These are phyloP conservation scores for Arbacia lixula DNA, from an alignment of 53 echinoderm and acorn worm genomes.

Conservation along the genomic window DNA sequence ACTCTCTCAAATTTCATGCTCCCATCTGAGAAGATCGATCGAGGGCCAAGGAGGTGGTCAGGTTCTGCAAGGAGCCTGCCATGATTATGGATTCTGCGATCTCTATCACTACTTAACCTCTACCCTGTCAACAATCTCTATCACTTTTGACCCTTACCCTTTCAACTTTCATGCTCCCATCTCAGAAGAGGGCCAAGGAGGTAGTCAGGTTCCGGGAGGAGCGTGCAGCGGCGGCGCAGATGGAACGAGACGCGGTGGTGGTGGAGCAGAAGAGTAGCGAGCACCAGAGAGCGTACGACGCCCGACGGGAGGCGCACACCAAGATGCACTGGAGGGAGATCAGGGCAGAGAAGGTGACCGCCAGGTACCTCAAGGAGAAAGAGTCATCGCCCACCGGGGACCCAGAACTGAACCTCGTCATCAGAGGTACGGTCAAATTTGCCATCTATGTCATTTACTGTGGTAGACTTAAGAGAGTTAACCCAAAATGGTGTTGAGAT, in stretches of 20 bases:
- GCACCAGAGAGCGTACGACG: slow-evolving; percentile 64
- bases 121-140: no score
- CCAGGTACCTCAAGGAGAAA: slow-evolving; percentile 60
- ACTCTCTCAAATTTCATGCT: no score
- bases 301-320: slow-evolving; percentile 65
- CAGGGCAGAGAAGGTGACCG: slow-evolving; percentile 48
- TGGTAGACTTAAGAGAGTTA: no score
- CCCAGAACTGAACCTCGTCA: slow-evolving; percentile 85
- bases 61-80: no score
- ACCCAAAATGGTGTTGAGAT: no score
- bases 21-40: no score
- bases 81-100: no score
- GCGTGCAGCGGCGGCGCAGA: slow-evolving; percentile 36
- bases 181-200: slow-evolving; percentile 87
- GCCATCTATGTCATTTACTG: no score
- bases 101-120: no score
- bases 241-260: slow-evolving; percentile 63
- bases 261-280: slow-evolving; percentile 67
- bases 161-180: background rate
- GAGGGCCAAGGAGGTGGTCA: no score
- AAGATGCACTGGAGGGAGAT: slow-evolving; percentile 70
- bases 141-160: no score
- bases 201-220: slow-evolving; percentile 86
- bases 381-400: slow-evolving; percentile 71
- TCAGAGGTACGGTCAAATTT: slow-evolving; percentile 87